phyloP scores from a whole-genome alignment of 2,113 vertebrate species.

The Stigmatopora nigra region DNA sequence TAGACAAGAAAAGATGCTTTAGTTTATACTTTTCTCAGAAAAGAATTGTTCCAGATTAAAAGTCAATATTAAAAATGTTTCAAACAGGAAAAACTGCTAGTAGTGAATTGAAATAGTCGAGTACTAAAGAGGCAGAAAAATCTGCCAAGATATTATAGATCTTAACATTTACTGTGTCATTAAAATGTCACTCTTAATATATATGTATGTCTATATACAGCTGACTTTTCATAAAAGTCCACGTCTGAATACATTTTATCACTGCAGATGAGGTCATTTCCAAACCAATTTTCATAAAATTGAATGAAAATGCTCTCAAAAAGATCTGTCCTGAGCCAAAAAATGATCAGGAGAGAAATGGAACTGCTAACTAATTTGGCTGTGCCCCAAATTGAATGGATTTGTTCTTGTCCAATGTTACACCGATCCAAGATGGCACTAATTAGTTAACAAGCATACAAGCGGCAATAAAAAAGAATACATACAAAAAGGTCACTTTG shows the following conservation, averaged over 20 bases:
- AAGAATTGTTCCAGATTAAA: too few relatives aligned
- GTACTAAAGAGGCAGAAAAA: background rate
- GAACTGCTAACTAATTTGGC: conserved; percentile 1
- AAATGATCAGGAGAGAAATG: background rate
- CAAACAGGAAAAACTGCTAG: background rate
- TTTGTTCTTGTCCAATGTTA: background rate
- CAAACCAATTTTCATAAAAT: background rate
- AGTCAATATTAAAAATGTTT: background rate
- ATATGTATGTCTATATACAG: background rate
- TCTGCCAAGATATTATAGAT: background rate
- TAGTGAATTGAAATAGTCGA: background rate
- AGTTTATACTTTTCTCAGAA: too few relatives aligned
- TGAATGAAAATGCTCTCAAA: background rate
- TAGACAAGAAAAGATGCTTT: too few relatives aligned
- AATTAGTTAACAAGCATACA: background rate
- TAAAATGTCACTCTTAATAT: background rate
- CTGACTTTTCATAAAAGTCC: background rate
- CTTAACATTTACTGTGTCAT: background rate
- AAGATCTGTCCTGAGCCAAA: background rate
- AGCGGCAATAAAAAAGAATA: background rate
- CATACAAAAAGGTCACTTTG: background rate
- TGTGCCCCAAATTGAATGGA: background rate
- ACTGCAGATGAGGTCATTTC: background rate
- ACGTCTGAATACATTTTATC: background rate
- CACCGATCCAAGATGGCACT: background rate